Base-by-base conservation (phyloP, 1,140 invertebrate species). In the Aphaenogaster floridana region DNA sequence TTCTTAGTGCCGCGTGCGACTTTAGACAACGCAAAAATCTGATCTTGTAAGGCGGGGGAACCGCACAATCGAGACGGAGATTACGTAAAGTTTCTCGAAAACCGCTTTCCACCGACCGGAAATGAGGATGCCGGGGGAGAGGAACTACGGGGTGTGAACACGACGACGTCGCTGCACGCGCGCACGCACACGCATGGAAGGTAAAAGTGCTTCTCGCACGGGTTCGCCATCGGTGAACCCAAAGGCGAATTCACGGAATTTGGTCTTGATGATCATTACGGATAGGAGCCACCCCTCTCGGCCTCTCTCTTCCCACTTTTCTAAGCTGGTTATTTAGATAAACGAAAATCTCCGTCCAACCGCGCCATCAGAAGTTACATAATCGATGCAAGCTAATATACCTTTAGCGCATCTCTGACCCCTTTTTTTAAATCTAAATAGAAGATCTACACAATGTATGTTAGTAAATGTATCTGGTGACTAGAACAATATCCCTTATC, bases 121-220 rank as follows among this genome's bases (percentile, higher is more conserved):
- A 93, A 92, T 86, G 79, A 69, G 74, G 86, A 90, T 93, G 63
- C 83, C 80, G 81, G 79, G 86, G 76, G 86, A 84, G 66, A 94
- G 94, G 94, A 94, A 94, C 93, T 94, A 95, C 94, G 94, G 78
- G 80, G 88, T 94, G 88, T 92, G 93, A 92, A 90, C 92, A 92
- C 89, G 80, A 63, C 66, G 86, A 45, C 28, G 78, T 84, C 80
- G 71, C 68, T 85, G 61, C 69, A 66, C 90, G 72, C 42, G 86
- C 61, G 57, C 52, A 21, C 81, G 48, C 50, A 17, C n/a, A 52
- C 36, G 39, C 72, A 59, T 74, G 28, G 15, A n/a, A 84, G 54
- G 69, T 84, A 84, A 74, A 84, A 74, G 69, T 61, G 28, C 72
- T 17, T 61, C 69, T 76, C 39, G 48, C 52, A 50, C 28, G 61